These are phyloP conservation scores for Proteles cristata DNA, from an alignment of 2,113 vertebrate genomes.

Conservation along the genomic window DNA sequence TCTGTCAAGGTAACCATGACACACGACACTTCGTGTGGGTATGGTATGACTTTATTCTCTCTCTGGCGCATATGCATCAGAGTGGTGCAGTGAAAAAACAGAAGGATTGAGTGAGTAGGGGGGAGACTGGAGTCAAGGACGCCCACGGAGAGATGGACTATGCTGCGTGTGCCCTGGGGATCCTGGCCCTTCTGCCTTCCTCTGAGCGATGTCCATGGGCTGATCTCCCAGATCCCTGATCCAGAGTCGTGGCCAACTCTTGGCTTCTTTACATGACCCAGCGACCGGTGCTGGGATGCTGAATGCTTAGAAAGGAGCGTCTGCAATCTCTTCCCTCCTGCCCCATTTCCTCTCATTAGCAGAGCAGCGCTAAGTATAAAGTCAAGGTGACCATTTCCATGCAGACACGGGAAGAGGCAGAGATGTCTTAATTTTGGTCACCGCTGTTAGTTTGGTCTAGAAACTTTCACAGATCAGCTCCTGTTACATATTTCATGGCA, in stretches of 20 bases:
- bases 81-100: rapidly evolving
- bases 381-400: neutral
- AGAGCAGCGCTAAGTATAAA: neutral
- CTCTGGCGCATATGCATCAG: rapidly evolving
- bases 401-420: neutral
- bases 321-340: neutral
- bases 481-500: too few species aligned
- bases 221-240: neutral
- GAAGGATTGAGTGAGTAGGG: neutral
- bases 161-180: rapidly evolving
- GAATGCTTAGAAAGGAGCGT: neutral
- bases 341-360: neutral
- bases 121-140: neutral
- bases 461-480: neutral
- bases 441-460: neutral
- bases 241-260: neutral
- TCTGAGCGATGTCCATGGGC: neutral
- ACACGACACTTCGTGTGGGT: rapidly evolving
- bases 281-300: neutral
- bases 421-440: neutral
- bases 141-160: neutral
- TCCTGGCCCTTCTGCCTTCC: neutral
- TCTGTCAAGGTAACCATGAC: neutral
- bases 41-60: neutral
- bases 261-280: neutral